Percentiles rank a stretch among this genome's conserved stretches.
These are phyloP conservation scores for Calliphora vomitoria DNA, from an alignment of 2,888 invertebrate species.

Conservation along the genomic window DNA sequence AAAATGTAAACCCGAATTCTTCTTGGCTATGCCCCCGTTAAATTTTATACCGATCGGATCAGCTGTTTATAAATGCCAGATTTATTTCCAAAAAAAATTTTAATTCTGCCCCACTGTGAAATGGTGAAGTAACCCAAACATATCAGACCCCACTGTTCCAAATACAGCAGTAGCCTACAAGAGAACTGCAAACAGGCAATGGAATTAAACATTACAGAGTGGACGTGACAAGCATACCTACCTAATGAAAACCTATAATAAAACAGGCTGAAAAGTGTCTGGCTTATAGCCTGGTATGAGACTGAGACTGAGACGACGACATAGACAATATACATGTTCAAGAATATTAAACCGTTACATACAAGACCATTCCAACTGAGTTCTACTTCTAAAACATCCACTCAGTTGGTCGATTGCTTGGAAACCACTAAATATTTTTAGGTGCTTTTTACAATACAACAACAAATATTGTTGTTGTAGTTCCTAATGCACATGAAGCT, in stretches of 20 bases:
- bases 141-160: too few relatives aligned
- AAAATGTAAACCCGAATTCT: too few relatives aligned
- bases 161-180: too few relatives aligned
- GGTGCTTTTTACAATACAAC: neutral
- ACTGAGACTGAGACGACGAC: neutral
- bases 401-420: conserved; percentile 51
- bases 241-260: conserved; percentile 32
- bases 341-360: neutral
- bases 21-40: too few relatives aligned
- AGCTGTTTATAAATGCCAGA: too few relatives aligned
- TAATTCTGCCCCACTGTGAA: too few relatives aligned
- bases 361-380: neutral
- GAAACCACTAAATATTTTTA: conserved; percentile 47
- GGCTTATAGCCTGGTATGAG: neutral
- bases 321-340: neutral
- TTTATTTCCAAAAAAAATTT: too few relatives aligned
- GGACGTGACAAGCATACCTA: conserved; percentile 48
- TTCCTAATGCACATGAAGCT: conserved; percentile 25
- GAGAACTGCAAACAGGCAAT: neutral
- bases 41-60: too few relatives aligned
- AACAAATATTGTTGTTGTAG: neutral
- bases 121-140: too few relatives aligned
- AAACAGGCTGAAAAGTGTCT: neutral
- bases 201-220: conserved; percentile 19
- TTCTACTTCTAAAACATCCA: conserved; percentile 11